These are phyloP conservation scores for Nasonovia ribisnigri DNA, from an alignment of 2,888 invertebrate species.

Conservation along the genomic window DNA sequence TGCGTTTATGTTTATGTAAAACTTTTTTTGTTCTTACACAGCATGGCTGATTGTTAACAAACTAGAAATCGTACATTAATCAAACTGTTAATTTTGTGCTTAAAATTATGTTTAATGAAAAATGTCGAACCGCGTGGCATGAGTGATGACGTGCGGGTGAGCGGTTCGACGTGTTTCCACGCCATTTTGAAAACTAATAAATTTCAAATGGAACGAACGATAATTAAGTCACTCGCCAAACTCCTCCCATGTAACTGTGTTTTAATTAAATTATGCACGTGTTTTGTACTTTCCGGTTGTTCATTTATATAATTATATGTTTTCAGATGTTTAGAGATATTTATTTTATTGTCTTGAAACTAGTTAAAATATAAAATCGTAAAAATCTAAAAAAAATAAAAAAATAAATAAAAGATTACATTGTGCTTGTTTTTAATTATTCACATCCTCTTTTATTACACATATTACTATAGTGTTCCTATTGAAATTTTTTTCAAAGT, in stretches of 20 bases:
- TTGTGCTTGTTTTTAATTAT: constrained; percentile 38
- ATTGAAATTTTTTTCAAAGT: not conserved
- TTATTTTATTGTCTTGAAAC: not conserved
- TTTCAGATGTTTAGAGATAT: constrained; percentile 32
- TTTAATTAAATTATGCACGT: constrained; percentile 43
- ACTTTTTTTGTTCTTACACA: not conserved
- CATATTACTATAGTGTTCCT: not conserved
- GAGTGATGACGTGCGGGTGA: not conserved
- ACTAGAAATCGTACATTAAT: constrained; percentile 16
- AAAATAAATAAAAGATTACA: not conserved
- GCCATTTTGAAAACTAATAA: constrained; percentile 43
- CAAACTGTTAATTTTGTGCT: not conserved
- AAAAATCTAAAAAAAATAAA: not conserved
- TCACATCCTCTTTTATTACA: constrained; percentile 27
- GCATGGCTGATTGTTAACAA: not conserved
- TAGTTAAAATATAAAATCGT: not conserved
- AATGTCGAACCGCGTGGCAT: not conserved
- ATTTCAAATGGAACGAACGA: constrained; percentile 32
- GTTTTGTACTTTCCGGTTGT: constrained; percentile 38
- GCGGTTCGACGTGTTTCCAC: constrained; percentile 8
- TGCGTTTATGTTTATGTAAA: not conserved
- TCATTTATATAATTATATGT: constrained; percentile 34
- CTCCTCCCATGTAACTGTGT: constrained; percentile 34
- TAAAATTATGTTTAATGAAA: not conserved
- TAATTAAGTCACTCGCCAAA: constrained; percentile 38